Evolutionary conservation across 1,140 invertebrate genomes (phyloP), one percentile per base, ranked within the genome.

Genomic region (Solenopsis fugax): DNA sequence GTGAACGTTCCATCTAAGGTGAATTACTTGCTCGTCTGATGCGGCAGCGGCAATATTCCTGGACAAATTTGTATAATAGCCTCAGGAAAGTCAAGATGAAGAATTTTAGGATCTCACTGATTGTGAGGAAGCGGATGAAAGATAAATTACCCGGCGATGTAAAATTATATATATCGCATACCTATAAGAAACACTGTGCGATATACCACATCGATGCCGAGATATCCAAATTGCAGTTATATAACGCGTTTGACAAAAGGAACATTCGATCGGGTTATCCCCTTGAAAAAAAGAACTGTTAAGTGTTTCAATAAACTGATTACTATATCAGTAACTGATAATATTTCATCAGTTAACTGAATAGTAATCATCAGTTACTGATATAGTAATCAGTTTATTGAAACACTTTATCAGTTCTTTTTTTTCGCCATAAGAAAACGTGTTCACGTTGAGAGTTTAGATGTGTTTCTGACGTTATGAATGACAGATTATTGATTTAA

Each of bases 1-100:
- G 80, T 48, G 54, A 48, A 82, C 41, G 54, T 73, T 16, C 54
- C 16, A 45, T 71, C 78, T 50, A 18, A 69, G 4, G 12, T 21
- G 45, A 75, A 84, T 84, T 75, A 73, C 56, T 60, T n/a, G 41
- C 69, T 84, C 80, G 29, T 84, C 69, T 75, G 80, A 84, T 84
- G 37, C 54, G 52, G 41, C 67, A 60, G 54, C 69, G 41, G 50
- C 41, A 58, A 58, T 58, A 60, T 73, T 58, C 21, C 29, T 13
- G 21, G 80, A 7, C 24, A 52, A 58, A 58, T 54, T 34, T 84
- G 58, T 37, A 24, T 34, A 69, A 69, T 41, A 29, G 12, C 18
- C 41, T 4, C 67, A 21, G 56, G 41, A 77, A 77, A 45, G 18
- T 34, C 16, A 12, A 54, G 29, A 34, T 16, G 10, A 48, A 24